Evolutionary conservation across 2,797 vertebrate species (phyloP).

Genomic region (Platalea minor): DNA sequence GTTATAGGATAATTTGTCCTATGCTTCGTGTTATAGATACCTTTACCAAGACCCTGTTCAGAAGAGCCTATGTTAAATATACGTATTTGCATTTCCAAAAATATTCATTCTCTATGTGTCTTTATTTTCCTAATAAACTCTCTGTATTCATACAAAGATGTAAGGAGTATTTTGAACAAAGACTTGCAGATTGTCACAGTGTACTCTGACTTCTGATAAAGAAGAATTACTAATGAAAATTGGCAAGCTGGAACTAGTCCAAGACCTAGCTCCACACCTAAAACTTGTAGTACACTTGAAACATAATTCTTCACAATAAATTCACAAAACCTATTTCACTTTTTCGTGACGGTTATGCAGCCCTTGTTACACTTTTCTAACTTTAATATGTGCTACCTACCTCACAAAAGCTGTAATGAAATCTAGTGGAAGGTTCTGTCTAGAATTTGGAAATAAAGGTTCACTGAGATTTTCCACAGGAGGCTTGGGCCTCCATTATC

Average conservation of each 20-base stretch:
- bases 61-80: background rate
- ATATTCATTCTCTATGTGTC: background rate
- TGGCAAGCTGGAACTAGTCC: background rate
- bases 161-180: background rate
- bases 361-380: background rate
- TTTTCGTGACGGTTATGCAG: background rate
- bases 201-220: background rate
- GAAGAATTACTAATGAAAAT: background rate
- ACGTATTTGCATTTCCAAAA: background rate
- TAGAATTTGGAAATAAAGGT: background rate
- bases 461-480: background rate
- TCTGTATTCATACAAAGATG: background rate
- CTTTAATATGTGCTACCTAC: background rate
- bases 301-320: background rate
- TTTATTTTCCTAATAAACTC: background rate
- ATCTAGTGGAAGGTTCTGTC: background rate
- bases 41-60: background rate
- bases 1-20: background rate
- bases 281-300: background rate
- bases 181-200: background rate
- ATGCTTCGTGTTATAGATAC: background rate
- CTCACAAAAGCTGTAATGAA: background rate
- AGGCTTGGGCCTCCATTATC: background rate
- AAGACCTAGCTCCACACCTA: background rate
- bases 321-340: background rate